Conservation (phyloP, 1,140 invertebrate species). For the Leptopilina clavipes region DNA sequence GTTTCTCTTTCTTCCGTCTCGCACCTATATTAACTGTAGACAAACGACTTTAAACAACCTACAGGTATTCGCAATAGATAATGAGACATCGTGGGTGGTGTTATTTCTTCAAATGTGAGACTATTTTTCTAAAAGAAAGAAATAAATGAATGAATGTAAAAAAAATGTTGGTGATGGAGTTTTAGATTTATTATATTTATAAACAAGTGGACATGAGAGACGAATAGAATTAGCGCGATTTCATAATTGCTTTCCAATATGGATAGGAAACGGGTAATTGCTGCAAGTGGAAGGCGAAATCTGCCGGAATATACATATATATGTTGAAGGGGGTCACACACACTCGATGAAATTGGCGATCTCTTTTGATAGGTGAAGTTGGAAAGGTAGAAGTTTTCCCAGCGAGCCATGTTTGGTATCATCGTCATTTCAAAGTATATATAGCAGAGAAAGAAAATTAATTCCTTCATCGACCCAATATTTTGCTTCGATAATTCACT, state of each 20-base stretch:
- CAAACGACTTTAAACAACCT: not conserved
- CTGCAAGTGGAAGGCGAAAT: constrained; percentile 21
- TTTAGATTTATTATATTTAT: not conserved
- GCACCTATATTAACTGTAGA: not conserved
- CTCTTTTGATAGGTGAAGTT: not conserved
- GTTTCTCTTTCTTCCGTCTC: not conserved
- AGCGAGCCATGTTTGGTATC: constrained; percentile 29
- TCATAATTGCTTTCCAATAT: constrained; percentile 31
- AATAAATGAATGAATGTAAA: not conserved
- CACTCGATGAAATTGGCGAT: constrained; percentile 26
- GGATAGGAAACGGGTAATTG: constrained; percentile 22
- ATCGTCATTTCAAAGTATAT: not conserved
- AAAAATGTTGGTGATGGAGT: too few relatives aligned
- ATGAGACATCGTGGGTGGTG: constrained; percentile 32
- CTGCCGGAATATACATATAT: constrained; percentile 17
- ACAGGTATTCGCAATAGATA: constrained; percentile 26
- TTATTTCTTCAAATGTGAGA: constrained; percentile 10
- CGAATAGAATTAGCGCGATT: constrained; percentile 1
- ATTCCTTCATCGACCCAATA: constrained; percentile 4
- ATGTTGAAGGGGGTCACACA: constrained; percentile 24
- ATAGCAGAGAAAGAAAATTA: constrained; percentile 9
- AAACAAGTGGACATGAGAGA: not conserved
- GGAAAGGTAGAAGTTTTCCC: constrained; percentile 1
- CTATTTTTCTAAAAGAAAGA: not conserved
- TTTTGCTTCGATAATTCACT: constrained; percentile 31